Evolutionary conservation across 2,888 invertebrate genomes (phyloP).

Genomic region (Petrolisthes manimaculis): DNA sequence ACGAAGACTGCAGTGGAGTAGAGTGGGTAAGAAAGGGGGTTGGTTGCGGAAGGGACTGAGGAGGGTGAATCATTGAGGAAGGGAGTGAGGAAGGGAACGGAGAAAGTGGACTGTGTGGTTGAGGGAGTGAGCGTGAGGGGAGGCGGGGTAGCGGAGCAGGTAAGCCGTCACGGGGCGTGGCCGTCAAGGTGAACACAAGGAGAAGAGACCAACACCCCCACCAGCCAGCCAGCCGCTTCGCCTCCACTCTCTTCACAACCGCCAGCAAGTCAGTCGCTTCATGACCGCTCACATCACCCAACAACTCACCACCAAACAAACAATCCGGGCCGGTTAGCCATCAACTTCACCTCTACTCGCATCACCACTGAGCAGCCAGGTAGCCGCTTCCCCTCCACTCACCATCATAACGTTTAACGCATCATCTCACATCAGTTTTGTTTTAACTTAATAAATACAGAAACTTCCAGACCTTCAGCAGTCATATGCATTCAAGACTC

Average conservation of each 20-base stretch:
- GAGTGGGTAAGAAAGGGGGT: background rate
- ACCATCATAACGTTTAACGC: background rate
- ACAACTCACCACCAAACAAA: background rate
- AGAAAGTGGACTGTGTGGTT: background rate
- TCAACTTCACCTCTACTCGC: background rate
- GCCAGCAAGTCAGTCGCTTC: background rate
- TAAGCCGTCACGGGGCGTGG: constrained; percentile 62
- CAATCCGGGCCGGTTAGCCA: background rate
- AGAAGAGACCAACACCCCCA: constrained; percentile 61
- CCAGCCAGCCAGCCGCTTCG: constrained; percentile 30
- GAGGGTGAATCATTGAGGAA: background rate
- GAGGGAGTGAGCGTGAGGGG: constrained; percentile 34
- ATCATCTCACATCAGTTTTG: too few species aligned
- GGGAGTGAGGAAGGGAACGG: background rate
- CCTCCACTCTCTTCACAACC: constrained; percentile 7
- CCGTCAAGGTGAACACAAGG: constrained; percentile 61
- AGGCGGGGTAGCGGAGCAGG: constrained; percentile 56
- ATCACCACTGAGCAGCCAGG: background rate
- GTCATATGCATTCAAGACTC: too few species aligned
- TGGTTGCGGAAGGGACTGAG: background rate
- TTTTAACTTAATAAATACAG: too few species aligned
- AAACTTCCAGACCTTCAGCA: too few species aligned
- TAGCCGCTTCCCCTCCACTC: background rate
- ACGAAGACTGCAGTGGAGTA: background rate
- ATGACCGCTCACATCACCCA: background rate